Conservation (phyloP, 2,797 vertebrate genomes). For the Mormyrus hasselquistii region DNA sequence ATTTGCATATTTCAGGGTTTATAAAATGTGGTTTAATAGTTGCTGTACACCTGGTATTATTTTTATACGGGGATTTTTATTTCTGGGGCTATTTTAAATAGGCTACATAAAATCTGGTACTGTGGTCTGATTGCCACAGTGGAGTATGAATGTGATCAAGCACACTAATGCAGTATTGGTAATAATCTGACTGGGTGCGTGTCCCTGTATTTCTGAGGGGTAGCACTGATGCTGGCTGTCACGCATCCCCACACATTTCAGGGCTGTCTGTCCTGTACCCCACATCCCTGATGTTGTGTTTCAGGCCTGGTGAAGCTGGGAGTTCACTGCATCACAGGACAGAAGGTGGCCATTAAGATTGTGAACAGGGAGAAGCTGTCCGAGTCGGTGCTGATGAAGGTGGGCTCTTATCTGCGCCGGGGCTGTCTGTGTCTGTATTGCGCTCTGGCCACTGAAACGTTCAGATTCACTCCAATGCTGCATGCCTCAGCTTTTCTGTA, state of each 20-base stretch:
- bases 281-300: not conserved
- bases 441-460: not conserved
- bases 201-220: not conserved
- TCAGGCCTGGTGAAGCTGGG: constrained; percentile 85
- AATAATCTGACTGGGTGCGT: not conserved
- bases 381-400: constrained; percentile 89
- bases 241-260: not conserved
- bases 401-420: constrained; percentile 37
- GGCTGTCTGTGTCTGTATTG: not conserved
- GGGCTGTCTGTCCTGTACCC: not conserved
- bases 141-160: not conserved
- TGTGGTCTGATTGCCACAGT: not conserved
- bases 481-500: not conserved
- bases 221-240: not conserved
- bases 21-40: not conserved
- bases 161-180: not conserved
- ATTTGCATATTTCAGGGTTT: not conserved
- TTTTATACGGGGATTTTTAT: not conserved
- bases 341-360: constrained; percentile 91
- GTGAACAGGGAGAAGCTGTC: constrained; percentile 89
- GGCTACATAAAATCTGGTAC: not conserved
- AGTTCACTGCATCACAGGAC: constrained; percentile 83
- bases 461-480: not conserved
- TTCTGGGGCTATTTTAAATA: not conserved
- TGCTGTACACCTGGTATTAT: not conserved